Evolutionary conservation across 2,888 invertebrate species (phyloP), one percentile per base, ranked within the genome.

Genomic region (Rhagonycha lutea): DNA sequence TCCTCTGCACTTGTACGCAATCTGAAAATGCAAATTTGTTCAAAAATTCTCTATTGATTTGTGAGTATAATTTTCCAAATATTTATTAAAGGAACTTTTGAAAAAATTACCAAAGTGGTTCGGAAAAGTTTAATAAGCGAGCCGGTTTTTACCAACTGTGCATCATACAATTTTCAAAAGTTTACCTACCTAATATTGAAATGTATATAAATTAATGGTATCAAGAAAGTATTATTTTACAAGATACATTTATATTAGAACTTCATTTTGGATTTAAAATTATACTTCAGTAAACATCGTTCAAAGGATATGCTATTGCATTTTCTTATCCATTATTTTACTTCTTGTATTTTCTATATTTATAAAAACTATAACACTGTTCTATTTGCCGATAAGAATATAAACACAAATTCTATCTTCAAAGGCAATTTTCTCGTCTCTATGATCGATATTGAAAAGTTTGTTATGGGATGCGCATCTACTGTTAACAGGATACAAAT

Each of bases 361-460:
- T 68, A 67, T 12, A 68, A 67, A 29, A 67, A 23, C 32, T 26
- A 47, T 32, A 32, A 67, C 67, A 18, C 24, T 68, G 23, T 47
- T 72, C n/a, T 72, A 72, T 72, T 47, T 23, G 11, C 14, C 65
- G 63, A 72, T 72, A 75, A 69, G 47, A 69, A 74, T 65, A 69
- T 62, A 71, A 75, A 72, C 75, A 72, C 69, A 75, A 75, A 72
- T 62, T 69, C 63, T 72, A 75, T 69, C 72, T 69, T 65, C 63
- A 61, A 69, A 69, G 70, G 61, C 76, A 28, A 73, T 76, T 73
- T 72, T 73, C 76, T 76, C 72, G 72, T 73, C 76, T 76, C 72
- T 28, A 28, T 76, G 73, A 76, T 76, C 76, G 76, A 76, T 76
- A 76, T 70, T 76, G 73, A 76, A 76, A 76, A 76, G 73, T 76